Conservation (phyloP, 2,113 vertebrate genomes). For the Dendrocopos noguchii region DNA sequence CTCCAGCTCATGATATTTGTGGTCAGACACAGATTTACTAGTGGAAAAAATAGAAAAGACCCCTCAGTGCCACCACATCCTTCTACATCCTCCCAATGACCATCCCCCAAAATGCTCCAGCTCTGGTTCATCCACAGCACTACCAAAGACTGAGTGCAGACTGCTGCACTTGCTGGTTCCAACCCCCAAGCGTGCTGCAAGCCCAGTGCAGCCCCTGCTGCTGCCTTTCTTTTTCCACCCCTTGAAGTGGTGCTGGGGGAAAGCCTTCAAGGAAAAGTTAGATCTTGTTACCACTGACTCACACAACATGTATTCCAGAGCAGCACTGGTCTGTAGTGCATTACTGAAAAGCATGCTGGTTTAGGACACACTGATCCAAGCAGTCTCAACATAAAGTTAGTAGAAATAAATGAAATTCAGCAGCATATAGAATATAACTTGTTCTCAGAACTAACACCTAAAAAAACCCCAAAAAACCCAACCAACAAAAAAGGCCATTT, state of each 20-base stretch:
- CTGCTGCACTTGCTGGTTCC: rapidly evolving
- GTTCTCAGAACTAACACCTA: not conserved
- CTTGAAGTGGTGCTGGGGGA: not conserved
- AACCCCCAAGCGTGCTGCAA: not conserved
- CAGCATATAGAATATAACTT: not conserved
- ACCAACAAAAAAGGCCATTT: not conserved
- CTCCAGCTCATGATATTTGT: not conserved
- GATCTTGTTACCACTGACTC: not conserved
- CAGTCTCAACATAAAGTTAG: rapidly evolving
- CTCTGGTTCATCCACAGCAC: not conserved
- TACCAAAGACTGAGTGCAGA: rapidly evolving
- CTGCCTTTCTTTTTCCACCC: not conserved
- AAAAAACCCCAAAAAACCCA: not conserved
- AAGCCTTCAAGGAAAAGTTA: not conserved
- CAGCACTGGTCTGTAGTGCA: not conserved
- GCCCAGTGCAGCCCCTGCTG: not conserved
- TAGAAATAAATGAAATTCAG: not conserved
- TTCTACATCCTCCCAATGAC: not conserved
- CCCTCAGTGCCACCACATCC: not conserved
- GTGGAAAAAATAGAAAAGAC: not conserved
- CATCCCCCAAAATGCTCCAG: not conserved
- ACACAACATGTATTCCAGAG: not conserved
- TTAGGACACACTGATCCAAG: not conserved
- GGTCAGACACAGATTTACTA: not conserved
- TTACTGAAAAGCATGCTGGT: not conserved